phyloP scores from a whole-genome alignment of 2,888 invertebrate genomes.

The Nomada lathburiana region DNA sequence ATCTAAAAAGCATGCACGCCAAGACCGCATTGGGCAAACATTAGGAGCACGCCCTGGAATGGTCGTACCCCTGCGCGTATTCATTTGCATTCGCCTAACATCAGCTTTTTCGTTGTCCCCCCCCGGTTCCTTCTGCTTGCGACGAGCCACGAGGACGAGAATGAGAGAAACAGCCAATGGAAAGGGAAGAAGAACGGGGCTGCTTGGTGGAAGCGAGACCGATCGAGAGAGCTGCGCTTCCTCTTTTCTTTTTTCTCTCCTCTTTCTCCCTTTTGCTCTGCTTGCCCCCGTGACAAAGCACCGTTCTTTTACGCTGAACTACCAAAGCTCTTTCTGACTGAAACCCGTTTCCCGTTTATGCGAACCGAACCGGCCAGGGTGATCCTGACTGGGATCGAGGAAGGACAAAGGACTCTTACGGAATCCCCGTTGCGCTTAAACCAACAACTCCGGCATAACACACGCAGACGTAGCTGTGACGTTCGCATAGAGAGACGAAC shows the following conservation, averaged over 20 bases:
- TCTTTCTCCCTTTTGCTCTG: slow-evolving; percentile 1
- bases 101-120: slow-evolving; percentile 62
- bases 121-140: slow-evolving; percentile 44
- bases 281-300: slow-evolving; percentile 62
- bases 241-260: slow-evolving; percentile 37
- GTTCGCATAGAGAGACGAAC: slow-evolving; percentile 22
- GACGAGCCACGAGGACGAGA: neutral
- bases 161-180: slow-evolving; percentile 41
- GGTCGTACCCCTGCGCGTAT: slow-evolving; percentile 31
- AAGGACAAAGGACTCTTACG: slow-evolving; percentile 76
- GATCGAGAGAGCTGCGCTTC: slow-evolving; percentile 56
- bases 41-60: slow-evolving; percentile 41
- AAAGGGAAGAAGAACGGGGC: slow-evolving; percentile 14
- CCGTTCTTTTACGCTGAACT: slow-evolving; percentile 66
- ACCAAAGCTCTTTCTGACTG: slow-evolving; percentile 71
- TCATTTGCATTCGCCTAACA: slow-evolving; percentile 66
- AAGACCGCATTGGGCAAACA: slow-evolving; percentile 21
- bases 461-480: slow-evolving; percentile 32
- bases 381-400: slow-evolving; percentile 75
- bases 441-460: slow-evolving; percentile 50
- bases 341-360: slow-evolving; percentile 75
- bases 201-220: slow-evolving; percentile 39
- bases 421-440: slow-evolving; percentile 72
- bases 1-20: slow-evolving; percentile 27
- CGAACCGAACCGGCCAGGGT: slow-evolving; percentile 72